These are phyloP conservation scores for Pluvianellus socialis DNA, from an alignment of 2,113 vertebrate genomes.

Conservation along the genomic window DNA sequence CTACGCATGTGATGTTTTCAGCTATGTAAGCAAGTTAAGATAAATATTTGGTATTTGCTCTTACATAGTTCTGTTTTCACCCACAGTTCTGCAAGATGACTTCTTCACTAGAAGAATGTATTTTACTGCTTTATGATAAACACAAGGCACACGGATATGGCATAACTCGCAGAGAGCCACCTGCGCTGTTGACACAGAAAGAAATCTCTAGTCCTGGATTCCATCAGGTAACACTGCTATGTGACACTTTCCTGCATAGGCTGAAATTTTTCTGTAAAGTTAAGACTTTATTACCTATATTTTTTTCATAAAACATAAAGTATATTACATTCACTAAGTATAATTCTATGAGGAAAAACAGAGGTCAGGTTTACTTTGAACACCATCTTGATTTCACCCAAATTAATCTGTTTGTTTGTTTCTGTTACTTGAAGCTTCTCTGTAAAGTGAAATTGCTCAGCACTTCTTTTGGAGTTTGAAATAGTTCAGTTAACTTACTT, in stretches of 20 bases:
- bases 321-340: neutral
- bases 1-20: neutral
- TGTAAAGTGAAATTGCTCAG: neutral
- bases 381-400: neutral
- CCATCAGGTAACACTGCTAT: neutral
- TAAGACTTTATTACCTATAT: neutral
- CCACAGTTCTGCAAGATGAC: neutral
- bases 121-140: neutral
- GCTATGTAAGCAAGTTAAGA: neutral
- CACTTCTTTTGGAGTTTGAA: neutral
- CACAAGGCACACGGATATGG: fast-evolving
- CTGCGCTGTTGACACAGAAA: neutral
- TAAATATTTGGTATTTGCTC: neutral
- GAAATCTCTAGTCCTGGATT: neutral
- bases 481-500: neutral
- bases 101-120: neutral
- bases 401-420: neutral
- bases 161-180: neutral
- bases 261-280: neutral
- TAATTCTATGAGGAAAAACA: neutral
- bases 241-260: neutral
- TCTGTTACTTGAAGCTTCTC: neutral
- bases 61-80: neutral
- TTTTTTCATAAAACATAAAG: neutral
- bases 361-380: neutral